Evolutionary conservation across 1,140 invertebrate genomes (phyloP).

Genomic region (Cataglyphis hispanica): DNA sequence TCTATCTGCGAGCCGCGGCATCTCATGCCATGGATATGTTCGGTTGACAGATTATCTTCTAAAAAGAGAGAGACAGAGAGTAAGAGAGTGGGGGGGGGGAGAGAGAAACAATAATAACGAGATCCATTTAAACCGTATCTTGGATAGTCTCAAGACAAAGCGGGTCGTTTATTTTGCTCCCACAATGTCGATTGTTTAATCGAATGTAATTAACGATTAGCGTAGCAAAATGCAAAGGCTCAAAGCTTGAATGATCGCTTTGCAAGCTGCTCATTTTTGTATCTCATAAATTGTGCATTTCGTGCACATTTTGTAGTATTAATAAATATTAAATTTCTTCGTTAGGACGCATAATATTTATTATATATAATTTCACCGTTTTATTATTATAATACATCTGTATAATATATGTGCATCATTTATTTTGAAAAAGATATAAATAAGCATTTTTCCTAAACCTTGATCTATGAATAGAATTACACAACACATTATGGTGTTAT

Average conservation of each 20-base stretch:
- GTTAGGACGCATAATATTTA: not conserved
- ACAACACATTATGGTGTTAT: not conserved
- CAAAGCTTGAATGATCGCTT: not conserved
- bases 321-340: not conserved
- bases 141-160: conserved; percentile 1
- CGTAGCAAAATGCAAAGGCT: not conserved
- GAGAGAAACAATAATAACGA: not conserved
- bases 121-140: not conserved
- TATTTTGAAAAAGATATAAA: not conserved
- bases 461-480: not conserved
- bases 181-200: conserved; percentile 32
- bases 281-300: not conserved
- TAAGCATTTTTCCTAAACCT: not conserved
- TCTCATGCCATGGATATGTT: conserved; percentile 11
- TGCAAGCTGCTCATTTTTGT: not conserved
- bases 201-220: conserved; percentile 21
- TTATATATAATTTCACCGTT: not conserved
- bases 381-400: not conserved
- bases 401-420: not conserved
- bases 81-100: no score
- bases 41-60: conserved; percentile 28
- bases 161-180: conserved; percentile 26
- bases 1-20: conserved; percentile 36
- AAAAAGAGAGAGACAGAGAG: not conserved
- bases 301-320: not conserved